A percentile compares a stretch with the other conserved stretches of the same genome.
These are phyloP conservation scores for Anadara kagoshimensis DNA, from an alignment of 1,140 invertebrate genomes.

Conservation along the genomic window DNA sequence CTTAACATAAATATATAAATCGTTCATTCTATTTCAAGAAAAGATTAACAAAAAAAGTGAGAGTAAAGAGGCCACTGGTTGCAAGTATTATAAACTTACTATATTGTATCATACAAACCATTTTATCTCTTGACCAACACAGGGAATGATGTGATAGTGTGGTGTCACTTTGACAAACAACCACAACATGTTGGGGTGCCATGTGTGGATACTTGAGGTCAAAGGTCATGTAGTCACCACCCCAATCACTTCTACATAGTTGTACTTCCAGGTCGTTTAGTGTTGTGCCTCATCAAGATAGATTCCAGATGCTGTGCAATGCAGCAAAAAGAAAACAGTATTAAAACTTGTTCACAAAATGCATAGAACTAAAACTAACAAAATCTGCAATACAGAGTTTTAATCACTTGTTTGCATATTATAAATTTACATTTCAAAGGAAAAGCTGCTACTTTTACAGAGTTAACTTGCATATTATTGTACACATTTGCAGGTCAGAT, in stretches of 20 bases:
- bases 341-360: constrained; percentile 14
- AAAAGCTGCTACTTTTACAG: too few species aligned
- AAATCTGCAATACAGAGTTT: too few species aligned
- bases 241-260: constrained; percentile 6
- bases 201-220: constrained; percentile 22
- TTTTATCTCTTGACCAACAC: constrained; percentile 20
- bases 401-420: too few species aligned
- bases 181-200: constrained; percentile 33
- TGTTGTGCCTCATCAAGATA: constrained; percentile 32
- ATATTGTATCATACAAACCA: constrained; percentile 48
- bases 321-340: constrained; percentile 47
- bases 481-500: too few species aligned
- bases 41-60: too few species aligned
- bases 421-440: too few species aligned
- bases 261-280: too few species aligned
- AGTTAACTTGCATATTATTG: too few species aligned
- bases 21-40: too few species aligned
- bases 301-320: constrained; percentile 48
- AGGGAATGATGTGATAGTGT: not conserved
- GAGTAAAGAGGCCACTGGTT: constrained; percentile 19
- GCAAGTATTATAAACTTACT: constrained; percentile 7
- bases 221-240: constrained; percentile 27
- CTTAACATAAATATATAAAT: too few species aligned
- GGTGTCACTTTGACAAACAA: constrained; percentile 14
- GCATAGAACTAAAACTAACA: too few species aligned